phyloP scores from a whole-genome alignment of 23 tunicate species.

The Ascidia mentula region DNA sequence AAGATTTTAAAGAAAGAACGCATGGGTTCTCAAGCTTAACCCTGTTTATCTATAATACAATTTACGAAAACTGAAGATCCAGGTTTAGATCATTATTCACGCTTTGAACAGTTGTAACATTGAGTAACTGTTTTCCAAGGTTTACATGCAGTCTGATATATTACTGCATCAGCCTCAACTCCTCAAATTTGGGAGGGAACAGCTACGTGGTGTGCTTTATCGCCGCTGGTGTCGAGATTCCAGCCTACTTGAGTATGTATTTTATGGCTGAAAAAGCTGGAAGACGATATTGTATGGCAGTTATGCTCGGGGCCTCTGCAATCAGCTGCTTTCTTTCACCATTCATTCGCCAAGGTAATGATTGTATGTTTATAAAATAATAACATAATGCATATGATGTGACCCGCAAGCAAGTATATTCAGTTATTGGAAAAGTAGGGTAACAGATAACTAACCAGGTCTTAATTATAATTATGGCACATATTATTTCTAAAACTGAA shows the following conservation, averaged over 20 bases:
- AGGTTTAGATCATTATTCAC: background rate
- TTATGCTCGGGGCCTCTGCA: background rate
- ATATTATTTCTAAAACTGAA: too few relatives aligned
- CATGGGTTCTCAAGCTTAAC: too few relatives aligned
- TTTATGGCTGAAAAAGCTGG: constrained; percentile 11
- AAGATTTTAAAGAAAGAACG: too few relatives aligned
- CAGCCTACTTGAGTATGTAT: constrained; percentile 13
- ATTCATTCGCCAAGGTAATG: background rate
- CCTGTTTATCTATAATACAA: too few relatives aligned
- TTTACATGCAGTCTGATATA: constrained; percentile 16
- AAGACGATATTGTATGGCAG: background rate
- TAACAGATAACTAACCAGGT: too few relatives aligned
- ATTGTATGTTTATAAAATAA: too few relatives aligned
- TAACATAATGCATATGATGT: too few relatives aligned
- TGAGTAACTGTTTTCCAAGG: background rate
- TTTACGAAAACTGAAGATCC: too few relatives aligned
- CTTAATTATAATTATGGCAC: too few relatives aligned
- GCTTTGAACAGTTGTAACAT: background rate
- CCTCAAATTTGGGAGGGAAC: constrained; percentile 27
- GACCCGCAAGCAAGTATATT: too few relatives aligned
- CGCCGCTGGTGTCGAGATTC: constrained; percentile 29
- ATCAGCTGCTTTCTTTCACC: background rate
- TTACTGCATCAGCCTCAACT: constrained; percentile 30
- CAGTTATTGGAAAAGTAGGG: too few relatives aligned
- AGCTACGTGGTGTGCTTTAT: constrained; percentile 22